Conservation (phyloP, 2,797 vertebrate species). For the Pampus argenteus region DNA sequence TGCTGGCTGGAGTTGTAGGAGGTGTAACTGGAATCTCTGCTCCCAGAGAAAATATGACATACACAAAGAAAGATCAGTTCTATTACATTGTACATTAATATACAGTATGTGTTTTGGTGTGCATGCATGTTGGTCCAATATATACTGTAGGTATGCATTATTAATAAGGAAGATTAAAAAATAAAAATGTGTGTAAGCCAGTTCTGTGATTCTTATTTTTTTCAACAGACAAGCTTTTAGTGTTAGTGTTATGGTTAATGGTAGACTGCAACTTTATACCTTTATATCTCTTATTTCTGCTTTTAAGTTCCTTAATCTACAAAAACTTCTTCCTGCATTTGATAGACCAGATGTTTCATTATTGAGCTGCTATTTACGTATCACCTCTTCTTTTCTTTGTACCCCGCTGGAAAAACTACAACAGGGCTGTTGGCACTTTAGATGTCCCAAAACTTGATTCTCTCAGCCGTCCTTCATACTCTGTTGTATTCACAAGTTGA, state of each 20-base stretch:
- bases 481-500: constrained; percentile 38
- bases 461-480: constrained; percentile 67
- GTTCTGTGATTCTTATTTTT: constrained; percentile 6
- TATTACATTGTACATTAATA: background rate
- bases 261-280: background rate
- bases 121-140: background rate
- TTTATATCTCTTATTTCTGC: background rate
- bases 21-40: constrained; percentile 94
- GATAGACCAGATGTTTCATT: background rate
- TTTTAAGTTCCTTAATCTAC: background rate
- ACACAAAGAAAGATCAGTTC: constrained; percentile 61
- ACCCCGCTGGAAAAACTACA: constrained; percentile 3
- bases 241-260: background rate
- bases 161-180: background rate
- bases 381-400: constrained; percentile 5
- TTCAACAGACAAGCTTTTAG: constrained; percentile 44
- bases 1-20: constrained; percentile 91
- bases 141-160: background rate
- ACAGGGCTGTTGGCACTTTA: background rate
- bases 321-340: background rate
- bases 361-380: background rate
- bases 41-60: constrained; percentile 51
- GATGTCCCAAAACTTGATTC: constrained; percentile 75
- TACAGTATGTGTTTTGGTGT: background rate
- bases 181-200: background rate